Conservation (phyloP, 2,797 vertebrate genomes). For the Euthynnus affinis region DNA sequence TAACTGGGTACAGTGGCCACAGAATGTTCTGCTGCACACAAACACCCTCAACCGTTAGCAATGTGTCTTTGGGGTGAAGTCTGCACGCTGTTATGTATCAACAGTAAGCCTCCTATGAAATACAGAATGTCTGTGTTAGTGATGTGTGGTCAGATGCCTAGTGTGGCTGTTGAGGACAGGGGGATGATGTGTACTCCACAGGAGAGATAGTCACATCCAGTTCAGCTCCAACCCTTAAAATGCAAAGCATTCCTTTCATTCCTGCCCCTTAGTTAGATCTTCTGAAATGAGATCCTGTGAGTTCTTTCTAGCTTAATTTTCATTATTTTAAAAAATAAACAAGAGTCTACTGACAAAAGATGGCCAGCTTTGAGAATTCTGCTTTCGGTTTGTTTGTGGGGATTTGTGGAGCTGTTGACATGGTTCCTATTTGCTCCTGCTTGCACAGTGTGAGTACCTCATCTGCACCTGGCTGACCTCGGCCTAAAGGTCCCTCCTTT, state of each 20-base stretch:
- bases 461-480: slow-evolving; percentile 71
- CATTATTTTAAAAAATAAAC: slow-evolving; percentile 10
- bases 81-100: slow-evolving; percentile 54
- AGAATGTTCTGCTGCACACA: slow-evolving; percentile 67
- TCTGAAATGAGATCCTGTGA: slow-evolving; percentile 50
- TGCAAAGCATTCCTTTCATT: slow-evolving; percentile 82
- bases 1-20: slow-evolving; percentile 44
- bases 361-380: slow-evolving; percentile 25
- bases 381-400: slow-evolving; percentile 48
- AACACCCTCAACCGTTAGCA: slow-evolving; percentile 35
- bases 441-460: slow-evolving; percentile 25
- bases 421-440: slow-evolving; percentile 35
- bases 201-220: slow-evolving; percentile 29
- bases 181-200: slow-evolving; percentile 29
- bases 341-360: slow-evolving; percentile 27
- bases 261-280: slow-evolving; percentile 67
- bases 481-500: slow-evolving; percentile 48
- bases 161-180: slow-evolving; percentile 72
- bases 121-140: slow-evolving; percentile 30
- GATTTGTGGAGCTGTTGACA: slow-evolving; percentile 47
- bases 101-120: slow-evolving; percentile 47
- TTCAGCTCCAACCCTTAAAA: slow-evolving; percentile 49
- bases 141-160: slow-evolving; percentile 69
- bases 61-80: slow-evolving; percentile 33
- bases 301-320: slow-evolving; percentile 36